phyloP scores from a whole-genome alignment of 2,888 invertebrate genomes.

The Pseudococcus longispinus region DNA sequence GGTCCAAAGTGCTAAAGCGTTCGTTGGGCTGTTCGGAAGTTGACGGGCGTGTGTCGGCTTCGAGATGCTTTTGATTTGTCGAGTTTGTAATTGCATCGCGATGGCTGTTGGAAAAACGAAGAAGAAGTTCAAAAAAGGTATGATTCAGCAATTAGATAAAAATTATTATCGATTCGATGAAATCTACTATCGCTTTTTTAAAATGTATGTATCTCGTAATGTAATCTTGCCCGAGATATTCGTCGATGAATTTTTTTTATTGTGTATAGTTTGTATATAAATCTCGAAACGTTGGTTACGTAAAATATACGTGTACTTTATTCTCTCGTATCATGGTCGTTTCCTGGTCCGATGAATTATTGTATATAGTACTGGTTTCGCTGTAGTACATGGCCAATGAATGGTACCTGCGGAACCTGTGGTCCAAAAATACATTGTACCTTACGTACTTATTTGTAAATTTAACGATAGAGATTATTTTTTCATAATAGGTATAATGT shows the following conservation, averaged over 20 bases:
- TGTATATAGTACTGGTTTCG: not conserved
- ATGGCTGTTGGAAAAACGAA: slow-evolving; percentile 11
- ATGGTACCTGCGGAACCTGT: not conserved
- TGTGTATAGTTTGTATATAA: not conserved
- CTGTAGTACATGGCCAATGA: not conserved
- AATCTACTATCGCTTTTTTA: no score
- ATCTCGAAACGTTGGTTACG: not conserved
- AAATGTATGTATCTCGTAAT: not conserved
- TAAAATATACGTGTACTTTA: not conserved
- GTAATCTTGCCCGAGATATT: not conserved
- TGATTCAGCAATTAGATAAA: no score
- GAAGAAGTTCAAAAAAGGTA: slow-evolving; percentile 10
- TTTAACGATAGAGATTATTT: not conserved
- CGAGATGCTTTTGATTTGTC: not conserved
- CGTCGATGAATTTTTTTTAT: not conserved
- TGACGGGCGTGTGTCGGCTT: not conserved
- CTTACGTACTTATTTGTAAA: no score
- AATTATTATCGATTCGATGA: no score
- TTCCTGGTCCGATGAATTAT: not conserved
- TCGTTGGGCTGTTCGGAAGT: not conserved
- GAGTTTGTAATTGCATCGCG: not conserved
- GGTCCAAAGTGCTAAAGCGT: not conserved
- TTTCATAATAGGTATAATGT: not conserved
- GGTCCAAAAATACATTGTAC: not conserved
- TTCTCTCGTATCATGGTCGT: not conserved